These are phyloP conservation scores for Morinoia aosen DNA, from an alignment of 2,888 invertebrate genomes.

Conservation along the genomic window DNA sequence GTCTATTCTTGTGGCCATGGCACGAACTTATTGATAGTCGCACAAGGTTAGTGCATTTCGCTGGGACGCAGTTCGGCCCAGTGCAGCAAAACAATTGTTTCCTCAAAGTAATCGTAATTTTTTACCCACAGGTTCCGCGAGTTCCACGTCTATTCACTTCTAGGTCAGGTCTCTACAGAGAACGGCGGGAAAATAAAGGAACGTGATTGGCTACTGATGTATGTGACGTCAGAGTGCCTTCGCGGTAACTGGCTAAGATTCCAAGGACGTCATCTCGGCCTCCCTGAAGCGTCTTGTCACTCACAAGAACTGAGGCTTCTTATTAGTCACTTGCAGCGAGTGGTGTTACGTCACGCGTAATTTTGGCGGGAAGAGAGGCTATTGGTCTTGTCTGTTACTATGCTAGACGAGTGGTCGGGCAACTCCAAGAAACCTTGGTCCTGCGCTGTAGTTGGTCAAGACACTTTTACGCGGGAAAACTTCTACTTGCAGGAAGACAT, in stretches of 20 bases:
- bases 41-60: background rate
- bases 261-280: background rate
- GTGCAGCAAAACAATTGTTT: background rate
- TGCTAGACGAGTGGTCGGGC: background rate
- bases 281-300: background rate
- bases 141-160: background rate
- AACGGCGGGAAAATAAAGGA: background rate
- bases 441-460: background rate
- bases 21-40: background rate
- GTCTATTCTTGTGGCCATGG: background rate
- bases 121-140: background rate
- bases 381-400: background rate
- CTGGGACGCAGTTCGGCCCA: background rate
- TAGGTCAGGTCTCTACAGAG: background rate
- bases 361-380: conserved; percentile 1
- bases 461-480: background rate
- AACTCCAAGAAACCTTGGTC: background rate
- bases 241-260: background rate
- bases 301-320: background rate
- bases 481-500: background rate
- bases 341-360: background rate
- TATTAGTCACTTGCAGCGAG: background rate
- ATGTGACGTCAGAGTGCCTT: background rate
- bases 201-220: background rate
- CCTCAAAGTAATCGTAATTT: background rate